phyloP scores from a whole-genome alignment of 2,888 invertebrate genomes.

The Sceliomorpha sp. region DNA sequence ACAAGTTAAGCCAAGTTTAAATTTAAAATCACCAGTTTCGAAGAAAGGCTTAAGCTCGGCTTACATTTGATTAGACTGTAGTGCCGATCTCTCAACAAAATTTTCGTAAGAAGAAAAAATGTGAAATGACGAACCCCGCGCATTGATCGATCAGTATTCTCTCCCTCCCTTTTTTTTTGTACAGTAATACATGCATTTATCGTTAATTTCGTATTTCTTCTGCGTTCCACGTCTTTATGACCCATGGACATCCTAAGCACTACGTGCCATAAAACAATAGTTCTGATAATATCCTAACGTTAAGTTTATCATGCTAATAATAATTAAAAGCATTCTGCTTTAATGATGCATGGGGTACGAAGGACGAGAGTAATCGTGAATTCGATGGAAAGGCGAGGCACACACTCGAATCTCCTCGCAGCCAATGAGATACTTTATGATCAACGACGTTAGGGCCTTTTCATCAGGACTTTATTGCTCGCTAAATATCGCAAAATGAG shows the following conservation, averaged over 20 bases:
- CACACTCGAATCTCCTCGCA: slow-evolving; percentile 34
- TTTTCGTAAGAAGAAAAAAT: slow-evolving; percentile 21
- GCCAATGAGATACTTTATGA: slow-evolving; percentile 53
- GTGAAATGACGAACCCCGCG: slow-evolving; percentile 12
- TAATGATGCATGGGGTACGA: slow-evolving; percentile 35
- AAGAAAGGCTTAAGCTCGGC: slow-evolving; percentile 51
- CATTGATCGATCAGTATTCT: slow-evolving; percentile 13
- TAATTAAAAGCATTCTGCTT: slow-evolving; percentile 30
- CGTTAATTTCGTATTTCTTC: too few relatives aligned
- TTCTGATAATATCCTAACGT: slow-evolving; percentile 21
- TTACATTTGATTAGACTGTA: slow-evolving; percentile 52
- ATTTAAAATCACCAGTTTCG: slow-evolving; percentile 54
- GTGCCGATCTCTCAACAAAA: slow-evolving; percentile 29
- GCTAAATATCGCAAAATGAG: slow-evolving; percentile 67
- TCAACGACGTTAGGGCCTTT: slow-evolving; percentile 63
- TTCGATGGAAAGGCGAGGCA: slow-evolving; percentile 26
- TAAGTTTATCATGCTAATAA: slow-evolving; percentile 25
- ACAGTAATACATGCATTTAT: too few relatives aligned
- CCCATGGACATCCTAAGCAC: too few relatives aligned
- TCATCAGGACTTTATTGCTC: slow-evolving; percentile 71
- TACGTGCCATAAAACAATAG: too few relatives aligned
- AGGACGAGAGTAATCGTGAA: slow-evolving; percentile 35
- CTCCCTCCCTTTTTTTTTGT: too few relatives aligned
- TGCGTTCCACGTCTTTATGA: too few relatives aligned
- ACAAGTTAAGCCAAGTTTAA: slow-evolving; percentile 53